Percentiles rank a stretch among this genome's conserved stretches.
phyloP scores from a whole-genome alignment of 2,797 vertebrate genomes.

The Ceryle rudis region DNA sequence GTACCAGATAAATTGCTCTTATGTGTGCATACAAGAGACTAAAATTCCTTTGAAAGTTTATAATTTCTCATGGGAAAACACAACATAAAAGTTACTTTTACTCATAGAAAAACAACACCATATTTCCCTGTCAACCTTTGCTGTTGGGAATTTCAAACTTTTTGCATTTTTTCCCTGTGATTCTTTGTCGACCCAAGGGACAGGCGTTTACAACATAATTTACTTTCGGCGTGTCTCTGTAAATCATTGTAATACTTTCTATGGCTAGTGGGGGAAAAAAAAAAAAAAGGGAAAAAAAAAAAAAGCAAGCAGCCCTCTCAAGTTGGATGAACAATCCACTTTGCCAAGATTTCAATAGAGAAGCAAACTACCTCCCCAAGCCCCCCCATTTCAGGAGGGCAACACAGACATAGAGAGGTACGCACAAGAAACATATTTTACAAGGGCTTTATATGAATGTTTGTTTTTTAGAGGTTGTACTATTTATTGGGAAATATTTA shows the following conservation, averaged over 20 bases:
- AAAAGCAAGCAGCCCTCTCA: not conserved
- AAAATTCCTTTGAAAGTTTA: conserved; percentile 88
- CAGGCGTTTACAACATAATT: conserved; percentile 87
- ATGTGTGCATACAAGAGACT: conserved; percentile 83
- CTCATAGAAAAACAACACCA: conserved; percentile 86
- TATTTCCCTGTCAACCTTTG: conserved; percentile 87
- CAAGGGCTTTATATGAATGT: not conserved
- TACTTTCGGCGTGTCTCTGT: conserved; percentile 85
- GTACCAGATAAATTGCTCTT: conserved; percentile 85
- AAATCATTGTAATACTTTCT: conserved; percentile 86
- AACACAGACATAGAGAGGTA: not conserved
- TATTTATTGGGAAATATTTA: not conserved
- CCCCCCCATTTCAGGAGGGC: not conserved
- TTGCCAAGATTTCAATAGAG: conserved; percentile 37
- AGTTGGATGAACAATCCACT: conserved; percentile 62
- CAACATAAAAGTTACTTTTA: conserved; percentile 86
- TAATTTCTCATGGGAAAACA: conserved; percentile 88
- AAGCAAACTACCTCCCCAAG: not conserved
- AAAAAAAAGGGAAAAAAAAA: not conserved
- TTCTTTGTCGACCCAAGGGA: conserved; percentile 85
- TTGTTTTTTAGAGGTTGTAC: not conserved
- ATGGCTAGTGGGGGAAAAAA: conserved; percentile 56
- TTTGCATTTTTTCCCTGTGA: conserved; percentile 85
- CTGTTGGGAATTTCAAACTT: conserved; percentile 86
- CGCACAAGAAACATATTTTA: not conserved